phyloP scores from a whole-genome alignment of 2,888 invertebrate species.

The Seladonia tumulorum region DNA sequence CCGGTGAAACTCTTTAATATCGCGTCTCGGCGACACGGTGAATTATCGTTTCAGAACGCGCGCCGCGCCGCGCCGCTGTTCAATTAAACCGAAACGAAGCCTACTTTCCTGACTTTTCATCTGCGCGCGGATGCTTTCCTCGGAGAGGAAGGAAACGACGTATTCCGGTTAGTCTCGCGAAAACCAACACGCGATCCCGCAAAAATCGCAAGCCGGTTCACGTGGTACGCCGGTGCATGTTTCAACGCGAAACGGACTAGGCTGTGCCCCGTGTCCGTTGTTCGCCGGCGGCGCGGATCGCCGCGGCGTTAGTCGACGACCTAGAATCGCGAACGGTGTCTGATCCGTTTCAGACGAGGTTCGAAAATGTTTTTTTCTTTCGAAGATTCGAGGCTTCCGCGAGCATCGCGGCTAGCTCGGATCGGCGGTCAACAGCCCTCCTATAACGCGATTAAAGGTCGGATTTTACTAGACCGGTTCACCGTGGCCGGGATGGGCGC shows the following conservation, averaged over 20 bases:
- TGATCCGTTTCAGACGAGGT: not conserved
- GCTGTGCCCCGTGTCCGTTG: slow-evolving; percentile 11
- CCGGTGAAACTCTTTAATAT: slow-evolving; percentile 46
- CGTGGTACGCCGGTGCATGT: too few species aligned
- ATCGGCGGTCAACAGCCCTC: too few species aligned
- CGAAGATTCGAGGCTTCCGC: not conserved
- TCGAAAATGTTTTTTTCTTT: not conserved
- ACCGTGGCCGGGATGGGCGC: too few species aligned
- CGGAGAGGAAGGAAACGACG: not conserved
- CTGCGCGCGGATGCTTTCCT: not conserved
- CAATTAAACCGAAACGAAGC: not conserved
- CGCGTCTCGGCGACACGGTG: slow-evolving; percentile 22
- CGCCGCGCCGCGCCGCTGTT: not conserved
- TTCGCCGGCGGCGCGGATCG: not conserved
- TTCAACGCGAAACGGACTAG: slow-evolving; percentile 14
- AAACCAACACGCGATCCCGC: not conserved
- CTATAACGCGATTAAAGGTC: too few species aligned
- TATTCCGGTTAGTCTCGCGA: not conserved
- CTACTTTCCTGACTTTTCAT: not conserved
- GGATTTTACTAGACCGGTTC: too few species aligned
- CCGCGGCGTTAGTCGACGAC: not conserved
- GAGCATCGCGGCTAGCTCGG: not conserved
- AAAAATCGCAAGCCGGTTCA: not conserved
- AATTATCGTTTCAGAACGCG: not conserved
- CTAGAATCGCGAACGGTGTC: not conserved